These are phyloP conservation scores for Echeneis naucrates DNA, from an alignment of 2,797 vertebrate species.

Conservation along the genomic window DNA sequence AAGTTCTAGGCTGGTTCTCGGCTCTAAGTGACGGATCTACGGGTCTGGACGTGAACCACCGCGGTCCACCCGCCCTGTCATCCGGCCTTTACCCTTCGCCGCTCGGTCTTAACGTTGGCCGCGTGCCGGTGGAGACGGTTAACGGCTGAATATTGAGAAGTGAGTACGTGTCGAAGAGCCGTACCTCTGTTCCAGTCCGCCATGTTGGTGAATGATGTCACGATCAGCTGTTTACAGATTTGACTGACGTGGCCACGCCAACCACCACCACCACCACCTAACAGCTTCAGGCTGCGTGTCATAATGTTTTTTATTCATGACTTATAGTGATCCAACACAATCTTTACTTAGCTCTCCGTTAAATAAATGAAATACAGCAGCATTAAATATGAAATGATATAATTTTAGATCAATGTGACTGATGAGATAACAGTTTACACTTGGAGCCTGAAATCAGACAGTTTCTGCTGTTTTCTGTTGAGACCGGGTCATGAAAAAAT, in stretches of 20 bases:
- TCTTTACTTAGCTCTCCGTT: too few relatives aligned
- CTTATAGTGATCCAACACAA: too few relatives aligned
- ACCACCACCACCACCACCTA: not conserved
- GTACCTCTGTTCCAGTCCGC: constrained; percentile 82
- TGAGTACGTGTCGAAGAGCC: constrained; percentile 71
- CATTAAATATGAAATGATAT: not conserved
- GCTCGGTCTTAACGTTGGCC: rapidly evolving
- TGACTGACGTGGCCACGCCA: not conserved
- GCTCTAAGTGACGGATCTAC: not conserved
- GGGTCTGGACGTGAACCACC: not conserved
- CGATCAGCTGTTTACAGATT: constrained; percentile 44
- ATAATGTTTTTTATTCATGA: too few relatives aligned
- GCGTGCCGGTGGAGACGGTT: not conserved
- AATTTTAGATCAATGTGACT: too few relatives aligned
- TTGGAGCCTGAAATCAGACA: too few relatives aligned
- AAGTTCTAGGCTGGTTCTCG: not conserved
- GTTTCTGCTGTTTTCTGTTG: too few relatives aligned
- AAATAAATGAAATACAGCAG: not conserved
- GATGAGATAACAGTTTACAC: too few relatives aligned
- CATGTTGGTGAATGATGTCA: constrained; percentile 72
- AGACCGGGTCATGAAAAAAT: too few relatives aligned
- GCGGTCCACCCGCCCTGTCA: rapidly evolving
- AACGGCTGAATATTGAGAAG: not conserved
- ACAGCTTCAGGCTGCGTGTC: too few relatives aligned
- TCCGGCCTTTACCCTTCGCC: rapidly evolving